Evolutionary conservation across 2,797 vertebrate species (phyloP).

Genomic region (Danionella dracula): DNA sequence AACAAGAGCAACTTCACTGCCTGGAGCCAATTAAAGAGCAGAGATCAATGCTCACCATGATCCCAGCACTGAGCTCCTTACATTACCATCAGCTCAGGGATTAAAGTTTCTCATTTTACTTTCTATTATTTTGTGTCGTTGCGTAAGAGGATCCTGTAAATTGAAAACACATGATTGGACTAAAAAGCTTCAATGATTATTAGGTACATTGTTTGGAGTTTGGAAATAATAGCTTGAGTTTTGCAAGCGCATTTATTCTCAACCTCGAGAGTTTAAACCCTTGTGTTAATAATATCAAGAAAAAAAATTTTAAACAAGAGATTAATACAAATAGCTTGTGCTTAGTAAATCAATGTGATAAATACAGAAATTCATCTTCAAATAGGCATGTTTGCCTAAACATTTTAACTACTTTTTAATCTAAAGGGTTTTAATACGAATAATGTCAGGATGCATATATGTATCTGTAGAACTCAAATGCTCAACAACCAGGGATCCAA

Average conservation of each 20-base stretch:
- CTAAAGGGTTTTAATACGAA: too few relatives aligned
- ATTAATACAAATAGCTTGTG: too few relatives aligned
- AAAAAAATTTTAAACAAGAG: too few relatives aligned
- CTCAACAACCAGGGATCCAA: too few relatives aligned
- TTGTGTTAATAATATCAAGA: too few relatives aligned
- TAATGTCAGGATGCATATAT: too few relatives aligned
- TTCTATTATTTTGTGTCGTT: slow-evolving; percentile 36
- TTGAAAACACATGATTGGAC: not conserved
- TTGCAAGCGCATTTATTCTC: not conserved
- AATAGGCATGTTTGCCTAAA: too few relatives aligned
- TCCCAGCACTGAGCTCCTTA: slow-evolving; percentile 43
- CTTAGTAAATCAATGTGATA: too few relatives aligned
- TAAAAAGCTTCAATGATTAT: not conserved
- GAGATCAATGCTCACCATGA: slow-evolving; percentile 46
- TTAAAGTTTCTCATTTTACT: slow-evolving; percentile 38
- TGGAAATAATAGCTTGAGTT: not conserved
- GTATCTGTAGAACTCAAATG: too few relatives aligned
- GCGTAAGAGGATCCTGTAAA: slow-evolving; percentile 12
- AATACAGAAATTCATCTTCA: too few relatives aligned
- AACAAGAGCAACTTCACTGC: slow-evolving; percentile 42
- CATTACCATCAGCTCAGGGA: slow-evolving; percentile 39
- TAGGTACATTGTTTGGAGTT: not conserved
- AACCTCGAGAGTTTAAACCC: not conserved
- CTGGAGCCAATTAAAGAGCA: slow-evolving; percentile 50
- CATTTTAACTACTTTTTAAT: too few relatives aligned